phyloP scores from a whole-genome alignment of 2,113 vertebrate genomes.

The Zosterops lateralis region DNA sequence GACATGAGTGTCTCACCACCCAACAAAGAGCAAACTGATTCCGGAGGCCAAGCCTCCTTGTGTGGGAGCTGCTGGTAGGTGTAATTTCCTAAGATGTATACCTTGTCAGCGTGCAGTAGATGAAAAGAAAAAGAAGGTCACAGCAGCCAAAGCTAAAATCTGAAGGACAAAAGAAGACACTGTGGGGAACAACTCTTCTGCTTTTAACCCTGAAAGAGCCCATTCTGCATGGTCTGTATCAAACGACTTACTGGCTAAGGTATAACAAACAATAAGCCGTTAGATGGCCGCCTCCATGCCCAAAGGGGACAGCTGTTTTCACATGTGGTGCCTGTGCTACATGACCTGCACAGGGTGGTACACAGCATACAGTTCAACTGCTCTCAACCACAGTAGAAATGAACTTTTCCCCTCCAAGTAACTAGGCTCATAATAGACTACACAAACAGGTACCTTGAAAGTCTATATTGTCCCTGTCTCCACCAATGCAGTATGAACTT shows the following conservation, averaged over 20 bases:
- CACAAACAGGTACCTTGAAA: neutral
- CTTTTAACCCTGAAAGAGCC: neutral
- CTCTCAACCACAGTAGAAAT: neutral
- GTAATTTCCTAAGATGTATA: constrained; percentile 62
- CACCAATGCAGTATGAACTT: neutral
- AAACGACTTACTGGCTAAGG: neutral
- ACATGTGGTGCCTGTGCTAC: neutral
- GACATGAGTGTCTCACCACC: constrained; percentile 8
- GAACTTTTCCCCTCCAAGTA: neutral
- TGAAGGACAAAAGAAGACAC: constrained; percentile 1
- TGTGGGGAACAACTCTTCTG: neutral
- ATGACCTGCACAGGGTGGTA: neutral
- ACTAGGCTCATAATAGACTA: neutral
- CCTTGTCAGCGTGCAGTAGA: constrained; percentile 46
- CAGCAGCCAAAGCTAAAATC: neutral
- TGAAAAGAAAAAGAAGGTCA: constrained; percentile 53
- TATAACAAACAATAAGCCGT: neutral
- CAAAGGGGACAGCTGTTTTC: neutral
- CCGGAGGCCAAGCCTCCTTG: neutral
- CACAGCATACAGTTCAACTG: neutral
- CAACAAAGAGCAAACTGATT: neutral
- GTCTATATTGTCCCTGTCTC: neutral
- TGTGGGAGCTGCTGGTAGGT: constrained; percentile 36
- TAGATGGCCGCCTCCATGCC: neutral
- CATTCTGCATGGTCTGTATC: neutral